Conservation (phyloP, 2,113 vertebrate genomes). For the Nansenia antarctica region DNA sequence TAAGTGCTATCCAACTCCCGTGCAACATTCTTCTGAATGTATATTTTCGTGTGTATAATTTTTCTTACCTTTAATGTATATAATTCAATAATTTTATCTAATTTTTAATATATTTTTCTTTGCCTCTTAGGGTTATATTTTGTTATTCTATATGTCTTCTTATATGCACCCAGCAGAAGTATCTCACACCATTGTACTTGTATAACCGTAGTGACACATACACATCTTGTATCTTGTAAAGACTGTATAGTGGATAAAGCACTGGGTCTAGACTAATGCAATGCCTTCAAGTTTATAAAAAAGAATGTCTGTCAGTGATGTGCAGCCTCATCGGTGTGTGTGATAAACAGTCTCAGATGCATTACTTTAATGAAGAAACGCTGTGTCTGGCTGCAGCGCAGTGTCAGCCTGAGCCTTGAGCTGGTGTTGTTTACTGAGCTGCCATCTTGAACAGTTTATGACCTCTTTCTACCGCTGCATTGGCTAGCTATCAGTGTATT, state of each 20-base stretch:
- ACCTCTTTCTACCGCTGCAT: too few relatives aligned
- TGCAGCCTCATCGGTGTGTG: neutral
- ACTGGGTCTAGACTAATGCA: too few relatives aligned
- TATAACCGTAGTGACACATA: neutral
- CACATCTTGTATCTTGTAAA: neutral
- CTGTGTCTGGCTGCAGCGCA: neutral
- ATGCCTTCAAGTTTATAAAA: neutral
- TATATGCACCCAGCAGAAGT: neutral
- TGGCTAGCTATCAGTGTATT: too few relatives aligned
- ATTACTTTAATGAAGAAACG: neutral
- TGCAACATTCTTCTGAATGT: too few relatives aligned
- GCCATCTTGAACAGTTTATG: too few relatives aligned
- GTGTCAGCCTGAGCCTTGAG: neutral
- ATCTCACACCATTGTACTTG: too few relatives aligned
- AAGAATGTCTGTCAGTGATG: neutral
- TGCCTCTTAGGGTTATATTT: too few relatives aligned
- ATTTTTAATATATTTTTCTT: too few relatives aligned
- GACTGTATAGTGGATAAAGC: neutral
- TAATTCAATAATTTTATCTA: too few relatives aligned
- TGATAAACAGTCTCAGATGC: neutral
- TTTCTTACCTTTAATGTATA: too few relatives aligned
- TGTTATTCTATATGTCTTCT: neutral
- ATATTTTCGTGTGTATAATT: too few relatives aligned
- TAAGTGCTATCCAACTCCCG: too few relatives aligned
- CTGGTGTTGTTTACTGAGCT: neutral